These are phyloP conservation scores for Orchestia grillus DNA, from an alignment of 1,140 invertebrate species.

Conservation along the genomic window DNA sequence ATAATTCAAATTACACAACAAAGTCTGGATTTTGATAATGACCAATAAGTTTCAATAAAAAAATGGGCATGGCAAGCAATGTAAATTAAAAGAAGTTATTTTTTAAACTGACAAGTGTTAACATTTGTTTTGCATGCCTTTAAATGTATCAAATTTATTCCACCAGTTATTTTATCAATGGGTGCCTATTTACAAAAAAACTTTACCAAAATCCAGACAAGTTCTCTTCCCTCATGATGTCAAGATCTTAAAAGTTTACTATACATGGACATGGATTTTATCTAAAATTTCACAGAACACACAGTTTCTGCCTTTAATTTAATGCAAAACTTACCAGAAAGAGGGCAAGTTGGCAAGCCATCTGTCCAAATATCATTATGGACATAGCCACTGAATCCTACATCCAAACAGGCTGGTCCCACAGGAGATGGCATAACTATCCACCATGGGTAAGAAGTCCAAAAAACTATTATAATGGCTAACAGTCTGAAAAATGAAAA, in stretches of 20 bases:
- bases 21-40: too few species aligned
- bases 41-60: not conserved
- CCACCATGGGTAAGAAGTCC: not conserved
- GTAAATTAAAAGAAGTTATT: not conserved
- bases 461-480: not conserved
- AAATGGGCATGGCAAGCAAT: not conserved
- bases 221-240: too few species aligned
- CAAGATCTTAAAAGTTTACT: too few species aligned
- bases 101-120: not conserved
- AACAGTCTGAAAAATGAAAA: not conserved
- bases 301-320: not conserved
- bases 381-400: not conserved
- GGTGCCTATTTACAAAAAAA: too few species aligned
- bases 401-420: not conserved
- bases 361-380: constrained; percentile 34
- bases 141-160: too few species aligned
- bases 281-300: too few species aligned
- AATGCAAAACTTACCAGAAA: constrained; percentile 11
- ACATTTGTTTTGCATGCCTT: too few species aligned
- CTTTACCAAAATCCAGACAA: too few species aligned
- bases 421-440: not conserved
- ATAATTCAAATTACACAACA: too few species aligned
- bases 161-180: too few species aligned
- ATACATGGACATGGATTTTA: too few species aligned
- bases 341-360: constrained; percentile 31